Evolutionary conservation across 53 echinoderm and acorn worm species (phyloP), one percentile per base, ranked within the genome.

Genomic region (Stichopus horrens): DNA sequence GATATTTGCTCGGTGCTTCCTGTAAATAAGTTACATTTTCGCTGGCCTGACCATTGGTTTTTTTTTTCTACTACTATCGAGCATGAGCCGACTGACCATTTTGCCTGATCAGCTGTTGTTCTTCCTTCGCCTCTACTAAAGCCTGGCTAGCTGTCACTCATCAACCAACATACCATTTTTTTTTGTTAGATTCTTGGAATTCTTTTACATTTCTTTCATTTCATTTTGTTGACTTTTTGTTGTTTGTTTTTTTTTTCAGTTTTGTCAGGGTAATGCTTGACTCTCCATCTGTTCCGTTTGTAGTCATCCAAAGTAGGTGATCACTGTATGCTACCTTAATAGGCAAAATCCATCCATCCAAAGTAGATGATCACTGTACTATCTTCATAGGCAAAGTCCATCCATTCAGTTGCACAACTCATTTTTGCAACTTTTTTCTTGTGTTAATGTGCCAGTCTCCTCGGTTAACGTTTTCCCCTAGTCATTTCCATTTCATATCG

Each of bases 91-190:
- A 71, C 71, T 71, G 63, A 18, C 5, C 71, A n/a, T 16, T 71
- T 71, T 71, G 71, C 71, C 71, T 71, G 71, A 71, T 6, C 71
- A n/a, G 71, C 71, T 7, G 71, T 71, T 71, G 16, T 71, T 71
- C 71, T 71, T 13, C 71, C 71, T 71, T 16, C 20, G 71, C 71
- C 71, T 71, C 71, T 71, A 71, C 71, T 71, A 71, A 71, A 71
- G 18, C 71, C 71, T 71, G 71, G 71, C 71, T 71, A 71, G 71
- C 71, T 71, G 71, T 71, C 71, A 71, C 71, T 71, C 71, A 71
- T 71, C 71, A 71, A 71, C 18, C 71, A 71, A 71, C 71, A 71
- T 71, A 71, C 71, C 71, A 71, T 71, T n/a, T 71, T 18, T 71
- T 63, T 18, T 37, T 0, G 18, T 7, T 71, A 71, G 71, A 71